Base-by-base conservation (phyloP, 2,113 vertebrate species). In the Romanogobio albipinnatus region DNA sequence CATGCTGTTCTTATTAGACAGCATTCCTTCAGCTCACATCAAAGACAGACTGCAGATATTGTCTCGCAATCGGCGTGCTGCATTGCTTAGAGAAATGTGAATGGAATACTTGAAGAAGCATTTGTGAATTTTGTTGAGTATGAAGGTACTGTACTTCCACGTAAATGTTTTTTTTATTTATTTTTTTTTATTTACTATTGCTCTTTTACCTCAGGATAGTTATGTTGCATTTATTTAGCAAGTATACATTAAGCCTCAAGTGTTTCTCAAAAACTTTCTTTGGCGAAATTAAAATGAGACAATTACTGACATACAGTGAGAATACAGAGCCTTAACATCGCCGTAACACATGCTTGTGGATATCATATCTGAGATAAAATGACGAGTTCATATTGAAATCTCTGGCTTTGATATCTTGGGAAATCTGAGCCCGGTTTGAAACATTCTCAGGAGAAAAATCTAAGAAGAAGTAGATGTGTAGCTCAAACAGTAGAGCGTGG, bases 11-110 rank as follows among this genome's bases (percentile, higher is more conserved):
- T 87, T 86, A 84, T 92, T 89, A 88, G 87, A 82, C 88, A 82
- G 64, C 90, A 92, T 92, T 93, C 90, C 89, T 76, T 70, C 79
- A 66, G 81, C 83, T 87, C 64, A 90, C 86, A 90, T 91, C 89
- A 92, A 93, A 92, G 90, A 66, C 29, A 43, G 70, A 24, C 81
- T 53, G 10, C 3, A 76, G 71, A 77, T 33, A 86, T 89, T 92
- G 89, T 89, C 33, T 90, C 61, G 7, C 13, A 76, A 61, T 61
- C 47, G 51, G 62, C 86, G 82, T 86, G 68, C 61, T 58, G 36
- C 49, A 9, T 59, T 59, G 9, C 39, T 45, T 56, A 43, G 13
- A 70, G 8, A 70, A 66, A 49, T 66, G 24, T 81, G 45, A 81
- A 68, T 68, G 61, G 24, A 68, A 81, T 80, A 64, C 58, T 62